Evolutionary conservation across 2,888 invertebrate genomes (phyloP), one percentile per base, ranked within the genome.

Genomic region (Epicampocera succincta): DNA sequence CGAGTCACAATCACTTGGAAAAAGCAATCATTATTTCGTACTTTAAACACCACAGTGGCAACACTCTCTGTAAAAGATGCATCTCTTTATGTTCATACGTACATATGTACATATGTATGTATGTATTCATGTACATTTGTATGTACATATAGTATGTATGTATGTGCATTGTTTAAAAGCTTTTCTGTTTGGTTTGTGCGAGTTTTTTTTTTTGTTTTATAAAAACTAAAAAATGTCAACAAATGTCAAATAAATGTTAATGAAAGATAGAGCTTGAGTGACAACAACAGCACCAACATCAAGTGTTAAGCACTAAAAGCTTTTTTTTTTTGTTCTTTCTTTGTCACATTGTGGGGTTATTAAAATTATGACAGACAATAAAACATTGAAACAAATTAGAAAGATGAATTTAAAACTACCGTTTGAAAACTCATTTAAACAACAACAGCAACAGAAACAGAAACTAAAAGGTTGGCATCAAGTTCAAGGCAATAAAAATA

Each of bases 201-300:
- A n/a, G n/a, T n/a, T n/a, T 68, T 54, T 44, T 29, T 29, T 29
- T 15, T 54, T 69, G 56, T 17, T 19, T 19, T 17, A 46, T n/a
- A 68, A 17, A 68, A 44, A 44, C 3, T 29, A 42, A 58, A 56
- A 68, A 73, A 73, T 77, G 77, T 73, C 68, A 77, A 33, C 68
- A 68, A 66, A 68, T 81, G 80, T 69, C 80, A 72, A 61, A 76
- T 76, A 60, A 80, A 68, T 61, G 42, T 76, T 54, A 80, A 76
- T 76, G 54, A 68, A 76, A 72, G 61, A 72, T 69, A 56, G 72
- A 72, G 66, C 60, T 68, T 19, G 44, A 52, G 17, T 52, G 40
- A 15, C 21, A 44, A 44, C 46, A 71, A 42, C n/a, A 40, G 8
- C 13, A 38, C 48, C 33, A 52, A 60, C 38, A 65, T 11, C 46